Base-by-base conservation (phyloP, 1,140 invertebrate genomes). In the Drosophila guanche region DNA sequence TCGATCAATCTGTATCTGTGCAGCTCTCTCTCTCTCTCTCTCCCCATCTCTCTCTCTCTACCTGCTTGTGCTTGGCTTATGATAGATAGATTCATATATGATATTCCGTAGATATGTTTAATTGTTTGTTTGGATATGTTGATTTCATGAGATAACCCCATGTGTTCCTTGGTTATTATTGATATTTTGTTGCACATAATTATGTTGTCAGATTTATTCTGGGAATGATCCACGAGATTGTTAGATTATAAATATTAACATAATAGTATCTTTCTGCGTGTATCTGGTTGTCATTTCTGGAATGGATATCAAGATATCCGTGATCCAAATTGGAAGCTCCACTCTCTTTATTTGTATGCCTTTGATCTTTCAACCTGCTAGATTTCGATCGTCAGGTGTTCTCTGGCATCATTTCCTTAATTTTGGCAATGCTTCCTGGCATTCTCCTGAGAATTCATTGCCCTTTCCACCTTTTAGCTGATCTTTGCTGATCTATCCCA, bases 71-170 rank as follows among this genome's bases (percentile, higher is more conserved):
- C 54, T 55, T 72, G 66, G 54, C 60, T 41, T 77, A n/a, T 48
- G 42, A 50, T 79, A 76, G 69, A 69, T 79, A 69, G 58, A 57
- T 53, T 59, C 46, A 20, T 20, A 20, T 1, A 20, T 20, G 16
- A 20, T 20, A 57, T 53, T 59, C 46, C 51, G 55, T 47, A 58
- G 37, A 57, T 69, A 62, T 68, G 55, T 58, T 52, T 52, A 80
- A 86, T 86, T 86, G 55, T 67, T n/a, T 80, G 58, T 66, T 85
- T 75, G 79, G 76, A 84, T 84, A 59, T 86, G 76, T 86, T 86
- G 80, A 85, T 85, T 72, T 77, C 54, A 33, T 76, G 60, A 50
- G 73, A 76, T 86, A 67, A 54, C 47, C 77, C 47, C 67, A 48
- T 69, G 72, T 45, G 76, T 46, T 37, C 51, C 33, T n/a, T 62